Conservation (phyloP, 53 echinoderm and acorn worm genomes). For the Actinopyga echinites region DNA sequence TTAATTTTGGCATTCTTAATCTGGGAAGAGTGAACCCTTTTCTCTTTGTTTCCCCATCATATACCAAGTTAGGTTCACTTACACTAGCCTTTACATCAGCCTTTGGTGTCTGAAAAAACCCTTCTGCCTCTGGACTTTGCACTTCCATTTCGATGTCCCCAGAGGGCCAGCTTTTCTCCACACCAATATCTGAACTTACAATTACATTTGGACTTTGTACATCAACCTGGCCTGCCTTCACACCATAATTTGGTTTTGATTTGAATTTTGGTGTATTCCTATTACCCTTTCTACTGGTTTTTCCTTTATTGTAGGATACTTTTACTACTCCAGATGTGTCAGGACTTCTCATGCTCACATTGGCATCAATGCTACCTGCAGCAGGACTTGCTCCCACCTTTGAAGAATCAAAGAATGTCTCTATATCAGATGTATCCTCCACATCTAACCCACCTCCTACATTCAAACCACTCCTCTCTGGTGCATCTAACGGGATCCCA, state of each 20-base stretch:
- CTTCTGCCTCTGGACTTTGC: not conserved
- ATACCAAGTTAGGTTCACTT: slow-evolving; percentile 26
- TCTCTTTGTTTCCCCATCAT: not conserved
- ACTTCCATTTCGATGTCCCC: not conserved
- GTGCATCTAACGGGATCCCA: too few relatives aligned
- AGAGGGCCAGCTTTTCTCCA: not conserved
- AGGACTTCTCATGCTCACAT: not conserved
- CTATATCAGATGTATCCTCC: slow-evolving; percentile 26
- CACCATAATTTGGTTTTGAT: not conserved
- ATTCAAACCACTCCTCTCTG: not conserved
- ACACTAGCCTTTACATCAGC: slow-evolving; percentile 5
- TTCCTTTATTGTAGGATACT: slow-evolving; percentile 11
- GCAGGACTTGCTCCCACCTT: not conserved
- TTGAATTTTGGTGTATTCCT: slow-evolving; percentile 8
- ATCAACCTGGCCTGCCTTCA: too few relatives aligned
- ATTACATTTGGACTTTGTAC: too few relatives aligned
- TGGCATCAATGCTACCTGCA: not conserved
- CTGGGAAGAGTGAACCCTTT: slow-evolving; percentile 32
- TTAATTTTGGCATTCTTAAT: slow-evolving; percentile 23
- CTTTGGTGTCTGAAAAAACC: not conserved
- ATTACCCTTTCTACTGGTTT: not conserved
- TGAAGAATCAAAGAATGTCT: slow-evolving; percentile 4
- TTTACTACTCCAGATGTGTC: not conserved
- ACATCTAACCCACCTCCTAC: not conserved
- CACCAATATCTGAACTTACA: not conserved